phyloP scores from a whole-genome alignment of 2,888 invertebrate genomes.

The Pandemis cinnamomeana region DNA sequence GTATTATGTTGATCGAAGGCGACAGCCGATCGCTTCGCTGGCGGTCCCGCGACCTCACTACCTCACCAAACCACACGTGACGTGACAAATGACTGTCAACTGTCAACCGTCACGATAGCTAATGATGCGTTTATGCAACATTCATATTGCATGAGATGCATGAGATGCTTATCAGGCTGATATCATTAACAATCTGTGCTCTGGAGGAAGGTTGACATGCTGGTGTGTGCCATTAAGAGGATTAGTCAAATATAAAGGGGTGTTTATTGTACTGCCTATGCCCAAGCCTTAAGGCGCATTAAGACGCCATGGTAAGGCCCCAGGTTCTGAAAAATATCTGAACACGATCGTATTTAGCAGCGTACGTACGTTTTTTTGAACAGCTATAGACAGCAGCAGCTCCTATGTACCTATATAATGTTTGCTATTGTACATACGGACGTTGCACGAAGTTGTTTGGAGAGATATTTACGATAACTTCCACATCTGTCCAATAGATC shows the following conservation, averaged over 20 bases:
- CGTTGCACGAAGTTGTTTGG: background rate
- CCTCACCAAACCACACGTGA: constrained; percentile 21
- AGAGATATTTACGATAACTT: background rate
- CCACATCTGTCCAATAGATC: constrained; percentile 27
- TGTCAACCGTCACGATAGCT: constrained; percentile 25
- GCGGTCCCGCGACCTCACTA: background rate
- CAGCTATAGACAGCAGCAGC: no score
- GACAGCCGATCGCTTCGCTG: background rate
- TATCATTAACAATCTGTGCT: constrained; percentile 29
- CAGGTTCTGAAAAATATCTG: no score
- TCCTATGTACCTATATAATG: no score
- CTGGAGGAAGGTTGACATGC: background rate
- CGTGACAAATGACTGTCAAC: constrained; percentile 33
- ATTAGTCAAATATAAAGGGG: background rate
- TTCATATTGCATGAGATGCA: constrained; percentile 39
- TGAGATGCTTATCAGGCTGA: constrained; percentile 29
- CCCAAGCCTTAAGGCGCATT: no score
- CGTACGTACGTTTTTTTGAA: no score
- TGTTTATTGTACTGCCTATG: no score
- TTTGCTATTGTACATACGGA: no score
- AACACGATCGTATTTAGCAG: no score
- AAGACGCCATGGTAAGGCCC: no score
- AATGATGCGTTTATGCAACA: constrained; percentile 39
- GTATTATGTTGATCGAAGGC: no score
- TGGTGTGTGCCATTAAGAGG: background rate